Conservation (phyloP, 2,888 invertebrate species). For the Andrena chrysosceles region DNA sequence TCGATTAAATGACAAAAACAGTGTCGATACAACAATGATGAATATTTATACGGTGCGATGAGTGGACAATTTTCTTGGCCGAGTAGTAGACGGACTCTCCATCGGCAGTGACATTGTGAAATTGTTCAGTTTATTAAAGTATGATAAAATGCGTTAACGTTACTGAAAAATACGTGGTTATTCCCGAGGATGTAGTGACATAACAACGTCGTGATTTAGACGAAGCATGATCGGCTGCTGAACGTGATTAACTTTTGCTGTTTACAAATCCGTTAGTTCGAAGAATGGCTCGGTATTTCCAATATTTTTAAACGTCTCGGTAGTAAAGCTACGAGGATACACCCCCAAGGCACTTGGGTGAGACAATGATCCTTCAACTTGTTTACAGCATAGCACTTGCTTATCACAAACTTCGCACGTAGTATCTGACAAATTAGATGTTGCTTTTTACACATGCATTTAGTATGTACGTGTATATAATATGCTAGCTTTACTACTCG, state of each 20-base stretch:
- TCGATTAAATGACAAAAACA: constrained; percentile 63
- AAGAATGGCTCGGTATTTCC: constrained; percentile 73
- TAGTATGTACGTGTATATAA: too few species aligned
- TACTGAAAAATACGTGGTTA: background rate
- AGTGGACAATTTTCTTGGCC: constrained; percentile 68
- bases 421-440: too few species aligned
- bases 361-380: background rate
- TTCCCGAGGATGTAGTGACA: background rate
- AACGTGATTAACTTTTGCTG: constrained; percentile 22
- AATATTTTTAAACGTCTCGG: constrained; percentile 66
- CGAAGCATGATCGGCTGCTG: background rate
- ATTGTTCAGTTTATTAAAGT: background rate
- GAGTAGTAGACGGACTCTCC: constrained; percentile 9
- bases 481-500: too few species aligned
- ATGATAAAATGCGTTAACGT: background rate
- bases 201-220: too few species aligned
- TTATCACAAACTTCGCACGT: background rate
- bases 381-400: background rate
- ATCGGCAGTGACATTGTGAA: background rate
- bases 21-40: constrained; percentile 40
- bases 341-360: background rate
- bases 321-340: constrained; percentile 60
- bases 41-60: constrained; percentile 73
- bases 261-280: constrained; percentile 21
- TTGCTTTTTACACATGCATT: too few species aligned